Evolutionary conservation across 2,888 invertebrate species (phyloP).

Genomic region (Biston stratarius): DNA sequence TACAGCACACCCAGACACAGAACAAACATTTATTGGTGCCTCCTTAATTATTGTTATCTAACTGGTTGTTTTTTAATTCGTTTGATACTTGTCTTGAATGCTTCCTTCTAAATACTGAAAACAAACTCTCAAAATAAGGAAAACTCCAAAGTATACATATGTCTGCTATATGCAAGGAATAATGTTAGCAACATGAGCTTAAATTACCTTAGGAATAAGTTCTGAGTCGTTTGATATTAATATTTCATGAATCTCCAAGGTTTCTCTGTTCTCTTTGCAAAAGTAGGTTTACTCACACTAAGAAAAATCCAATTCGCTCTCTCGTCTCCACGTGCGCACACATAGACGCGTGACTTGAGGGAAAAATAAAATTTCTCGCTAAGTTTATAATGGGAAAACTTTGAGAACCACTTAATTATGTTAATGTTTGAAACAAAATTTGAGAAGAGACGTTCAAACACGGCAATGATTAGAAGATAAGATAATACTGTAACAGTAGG

Average conservation of each 20-base stretch:
- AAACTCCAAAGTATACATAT: conserved; percentile 18
- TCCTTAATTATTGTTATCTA: too few relatives aligned
- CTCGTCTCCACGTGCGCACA: conserved; percentile 80
- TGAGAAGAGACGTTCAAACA: conserved; percentile 84
- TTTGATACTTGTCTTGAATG: too few relatives aligned
- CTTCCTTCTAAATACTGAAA: conserved; percentile 15
- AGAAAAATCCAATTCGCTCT: conserved; percentile 84
- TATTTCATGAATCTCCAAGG: conserved; percentile 82
- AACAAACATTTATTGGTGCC: too few relatives aligned
- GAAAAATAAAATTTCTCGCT: conserved; percentile 87
- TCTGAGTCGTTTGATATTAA: conserved; percentile 77
- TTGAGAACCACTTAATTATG: conserved; percentile 87
- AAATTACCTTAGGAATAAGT: conserved; percentile 71
- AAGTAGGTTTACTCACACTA: conserved; percentile 85
- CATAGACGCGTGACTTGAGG: conserved; percentile 82
- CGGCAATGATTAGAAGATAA: conserved; percentile 75
- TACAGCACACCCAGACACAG: too few relatives aligned
- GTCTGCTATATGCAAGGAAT: conserved; percentile 48
- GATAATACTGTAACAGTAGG: conserved; percentile 36
- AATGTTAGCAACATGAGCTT: conserved; percentile 62
- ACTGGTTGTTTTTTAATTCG: too few relatives aligned
- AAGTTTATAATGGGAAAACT: conserved; percentile 87
- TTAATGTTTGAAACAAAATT: conserved; percentile 87
- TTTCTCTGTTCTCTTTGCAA: conserved; percentile 82
- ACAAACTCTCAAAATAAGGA: conserved; percentile 8